These are phyloP conservation scores for Hyperoplus lanceolatus DNA, from an alignment of 2,797 vertebrate genomes.

Conservation along the genomic window DNA sequence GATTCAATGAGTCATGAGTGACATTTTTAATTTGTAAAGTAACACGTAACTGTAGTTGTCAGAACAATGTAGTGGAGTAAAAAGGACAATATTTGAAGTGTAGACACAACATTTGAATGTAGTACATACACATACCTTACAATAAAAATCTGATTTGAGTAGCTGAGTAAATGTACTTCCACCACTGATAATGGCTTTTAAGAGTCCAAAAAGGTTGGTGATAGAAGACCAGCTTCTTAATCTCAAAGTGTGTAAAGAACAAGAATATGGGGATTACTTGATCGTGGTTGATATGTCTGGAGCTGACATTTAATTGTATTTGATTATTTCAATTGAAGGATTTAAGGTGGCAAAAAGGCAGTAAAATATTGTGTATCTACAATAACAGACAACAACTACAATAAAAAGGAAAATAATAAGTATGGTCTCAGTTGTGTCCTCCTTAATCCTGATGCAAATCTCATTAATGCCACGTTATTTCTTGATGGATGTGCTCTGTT, in stretches of 20 bases:
- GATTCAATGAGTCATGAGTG: not conserved
- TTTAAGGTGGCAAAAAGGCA: not conserved
- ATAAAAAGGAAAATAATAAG: not conserved
- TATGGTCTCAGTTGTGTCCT: not conserved
- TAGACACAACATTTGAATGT: not conserved
- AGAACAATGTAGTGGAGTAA: not conserved
- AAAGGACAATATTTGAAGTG: not conserved
- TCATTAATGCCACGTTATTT: conserved; percentile 13
- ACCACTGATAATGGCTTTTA: not conserved
- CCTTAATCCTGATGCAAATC: not conserved
- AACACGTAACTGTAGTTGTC: not conserved
- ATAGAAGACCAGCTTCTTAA: not conserved
- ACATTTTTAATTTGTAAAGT: not conserved
- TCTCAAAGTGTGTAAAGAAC: not conserved
- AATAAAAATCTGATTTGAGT: not conserved
- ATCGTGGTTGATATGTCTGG: not conserved
- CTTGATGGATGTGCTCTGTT: not conserved
- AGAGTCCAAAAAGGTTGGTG: not conserved
- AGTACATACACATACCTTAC: not conserved
- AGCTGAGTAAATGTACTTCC: not conserved
- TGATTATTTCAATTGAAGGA: not conserved
- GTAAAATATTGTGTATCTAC: not conserved
- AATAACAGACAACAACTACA: not conserved
- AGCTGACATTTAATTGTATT: not conserved
- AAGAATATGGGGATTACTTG: not conserved